Evolutionary conservation across 1,140 invertebrate genomes (phyloP).

Genomic region (Papilio helenus): DNA sequence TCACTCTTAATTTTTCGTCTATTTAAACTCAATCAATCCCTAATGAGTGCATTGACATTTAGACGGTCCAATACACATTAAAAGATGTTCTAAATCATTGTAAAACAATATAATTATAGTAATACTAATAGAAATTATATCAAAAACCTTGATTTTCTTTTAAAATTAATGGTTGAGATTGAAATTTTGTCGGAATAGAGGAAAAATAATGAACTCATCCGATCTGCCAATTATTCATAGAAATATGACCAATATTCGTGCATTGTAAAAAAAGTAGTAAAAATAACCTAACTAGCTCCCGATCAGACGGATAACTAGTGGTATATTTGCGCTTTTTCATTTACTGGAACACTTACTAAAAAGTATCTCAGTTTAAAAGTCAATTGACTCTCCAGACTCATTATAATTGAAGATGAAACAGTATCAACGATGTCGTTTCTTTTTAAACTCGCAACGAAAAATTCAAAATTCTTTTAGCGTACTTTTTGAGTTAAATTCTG

Average conservation of each 20-base stretch:
- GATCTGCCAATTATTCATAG: not conserved
- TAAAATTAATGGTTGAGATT: not conserved
- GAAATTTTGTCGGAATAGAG: not conserved
- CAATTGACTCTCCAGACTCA: slow-evolving; percentile 1
- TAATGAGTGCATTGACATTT: slow-evolving; percentile 2
- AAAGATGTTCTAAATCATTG: not conserved
- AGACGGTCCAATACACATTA: not conserved
- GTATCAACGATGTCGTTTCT: not conserved
- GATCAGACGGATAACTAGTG: not conserved
- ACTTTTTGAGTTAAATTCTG: not conserved
- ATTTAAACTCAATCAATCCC: not conserved
- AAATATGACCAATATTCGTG: too few relatives aligned
- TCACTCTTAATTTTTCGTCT: not conserved
- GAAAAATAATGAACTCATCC: not conserved
- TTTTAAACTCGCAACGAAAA: not conserved
- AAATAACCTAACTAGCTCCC: too few relatives aligned
- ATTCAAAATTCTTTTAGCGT: not conserved
- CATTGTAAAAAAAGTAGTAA: too few relatives aligned
- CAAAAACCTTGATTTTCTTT: too few relatives aligned
- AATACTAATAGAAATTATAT: not conserved
- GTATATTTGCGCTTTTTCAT: not conserved
- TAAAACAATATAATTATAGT: not conserved
- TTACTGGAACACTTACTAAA: not conserved
- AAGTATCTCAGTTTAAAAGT: not conserved
- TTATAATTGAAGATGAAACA: slow-evolving; percentile 13